Base-by-base conservation (phyloP, 1,140 invertebrate genomes). In the Lepeophtheirus salmonis region DNA sequence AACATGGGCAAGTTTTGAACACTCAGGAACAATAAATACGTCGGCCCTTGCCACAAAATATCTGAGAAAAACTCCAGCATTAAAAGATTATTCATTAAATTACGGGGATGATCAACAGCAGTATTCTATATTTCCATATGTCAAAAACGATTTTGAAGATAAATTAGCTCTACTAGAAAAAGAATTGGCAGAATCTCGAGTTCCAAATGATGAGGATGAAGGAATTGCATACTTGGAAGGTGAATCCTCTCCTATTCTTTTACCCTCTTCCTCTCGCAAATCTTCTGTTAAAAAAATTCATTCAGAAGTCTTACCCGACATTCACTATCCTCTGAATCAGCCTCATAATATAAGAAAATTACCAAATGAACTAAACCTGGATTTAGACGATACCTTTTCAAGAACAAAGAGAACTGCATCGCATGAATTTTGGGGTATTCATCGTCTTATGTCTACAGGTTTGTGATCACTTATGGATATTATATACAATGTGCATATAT, bases 11-110 rank as follows among this genome's bases (percentile, higher is more conserved):
- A 60, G 62, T 14, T 60, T 69, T 4, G 73, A 75, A 64, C 68
- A 70, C 59, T 64, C 65, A 1, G 64, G 65, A 20, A 68, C 68
- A 64, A 60, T 73, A 2, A 73, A 76, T 62, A 75, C 74, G 6
- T 69, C 72, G 12, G 65, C 65, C 50, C 68, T 74, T 48, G 74
- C 70, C 1, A 61, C 71, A 58, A 63, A 70, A 22, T 76, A 70
- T 65, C 58, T 76, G 12, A 51, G 66, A 23, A 63, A 66, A 17
- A 72, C 75, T 63, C 71, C 72, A n/a, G 67, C 71, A 59, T 66
- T 69, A 53, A 52, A 67, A 22, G 65, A 66, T 50, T 67, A 60
- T 21, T 17, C 16, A 2, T 30, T 25, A 14, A 41, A n/a, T 21
- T 41, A 17, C 23, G 26, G 26, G n/a, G 49, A 61, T 14, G 20